phyloP scores from a whole-genome alignment of 2,888 invertebrate species.

The Lepidonotus clava region DNA sequence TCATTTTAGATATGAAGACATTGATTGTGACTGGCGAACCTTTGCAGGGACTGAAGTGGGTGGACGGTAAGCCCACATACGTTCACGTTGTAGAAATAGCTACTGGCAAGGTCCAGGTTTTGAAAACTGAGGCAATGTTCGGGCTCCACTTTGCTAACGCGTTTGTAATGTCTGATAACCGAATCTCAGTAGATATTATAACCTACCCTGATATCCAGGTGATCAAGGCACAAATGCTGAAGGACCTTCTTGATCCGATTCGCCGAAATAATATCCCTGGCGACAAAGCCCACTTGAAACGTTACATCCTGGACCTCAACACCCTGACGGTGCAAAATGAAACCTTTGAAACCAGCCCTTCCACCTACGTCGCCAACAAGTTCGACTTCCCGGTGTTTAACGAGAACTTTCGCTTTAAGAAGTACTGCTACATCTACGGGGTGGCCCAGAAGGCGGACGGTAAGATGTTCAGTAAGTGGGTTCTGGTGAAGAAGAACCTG shows the following conservation, averaged over 20 bases:
- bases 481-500: slow-evolving; percentile 75
- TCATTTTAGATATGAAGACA: not conserved
- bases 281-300: slow-evolving; percentile 64
- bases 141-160: not conserved
- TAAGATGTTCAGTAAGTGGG: slow-evolving; percentile 66
- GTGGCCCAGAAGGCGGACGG: slow-evolving; percentile 72
- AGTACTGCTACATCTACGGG: slow-evolving; percentile 76
- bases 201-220: slow-evolving; percentile 72
- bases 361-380: slow-evolving; percentile 63
- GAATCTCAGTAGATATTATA: slow-evolving; percentile 66
- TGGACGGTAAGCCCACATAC: not conserved
- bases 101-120: not conserved
- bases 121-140: not conserved
- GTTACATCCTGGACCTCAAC: slow-evolving; percentile 69
- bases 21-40: not conserved
- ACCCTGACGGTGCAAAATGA: slow-evolving; percentile 63
- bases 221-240: slow-evolving; percentile 69
- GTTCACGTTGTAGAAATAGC: not conserved
- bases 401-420: slow-evolving; percentile 69
- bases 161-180: not conserved
- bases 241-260: slow-evolving; percentile 66
- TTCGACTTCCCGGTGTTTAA: slow-evolving; percentile 77
- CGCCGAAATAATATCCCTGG: slow-evolving; percentile 69
- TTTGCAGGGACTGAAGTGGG: not conserved
- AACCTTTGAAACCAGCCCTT: slow-evolving; percentile 70